A percentile compares a stretch with the other conserved stretches of the same genome.
Conservation (phyloP, 2,888 invertebrate species). For the Drosophila parthenogenetica region DNA sequence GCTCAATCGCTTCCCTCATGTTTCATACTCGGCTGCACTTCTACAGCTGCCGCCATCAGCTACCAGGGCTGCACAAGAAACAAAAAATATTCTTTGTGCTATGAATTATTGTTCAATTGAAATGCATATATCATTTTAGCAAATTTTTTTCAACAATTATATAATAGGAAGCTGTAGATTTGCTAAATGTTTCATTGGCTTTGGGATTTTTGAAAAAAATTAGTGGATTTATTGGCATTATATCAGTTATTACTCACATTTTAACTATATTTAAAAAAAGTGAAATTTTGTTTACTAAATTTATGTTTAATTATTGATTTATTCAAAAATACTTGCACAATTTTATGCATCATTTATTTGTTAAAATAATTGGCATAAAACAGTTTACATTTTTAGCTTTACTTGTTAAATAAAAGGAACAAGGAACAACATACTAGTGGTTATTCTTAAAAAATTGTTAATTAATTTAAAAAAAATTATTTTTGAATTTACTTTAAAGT, state of each 20-base stretch:
- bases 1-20: conserved; percentile 31
- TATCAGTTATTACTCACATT: neutral
- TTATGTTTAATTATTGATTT: too few relatives aligned
- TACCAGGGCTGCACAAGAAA: conserved; percentile 39
- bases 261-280: neutral
- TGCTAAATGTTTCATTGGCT: neutral
- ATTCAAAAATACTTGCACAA: too few relatives aligned
- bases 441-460: too few relatives aligned
- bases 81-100: neutral
- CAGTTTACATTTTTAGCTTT: too few relatives aligned
- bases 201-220: neutral
- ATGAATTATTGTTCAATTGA: neutral
- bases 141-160: neutral
- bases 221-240: neutral
- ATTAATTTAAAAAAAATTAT: too few relatives aligned
- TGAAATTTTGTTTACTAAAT: too few relatives aligned
- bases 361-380: too few relatives aligned
- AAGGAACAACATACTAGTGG: too few relatives aligned
- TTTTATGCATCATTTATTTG: too few relatives aligned
- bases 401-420: too few relatives aligned
- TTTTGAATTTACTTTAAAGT: too few relatives aligned
- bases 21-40: conserved; percentile 31
- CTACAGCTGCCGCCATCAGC: conserved; percentile 11
- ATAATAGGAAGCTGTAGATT: neutral
- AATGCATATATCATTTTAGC: neutral